Percentiles rank a stretch among this genome's conserved stretches.
These are phyloP conservation scores for Epizoanthus illoricatus DNA, from an alignment of 92 coral and sea anemone species.

Conservation along the genomic window DNA sequence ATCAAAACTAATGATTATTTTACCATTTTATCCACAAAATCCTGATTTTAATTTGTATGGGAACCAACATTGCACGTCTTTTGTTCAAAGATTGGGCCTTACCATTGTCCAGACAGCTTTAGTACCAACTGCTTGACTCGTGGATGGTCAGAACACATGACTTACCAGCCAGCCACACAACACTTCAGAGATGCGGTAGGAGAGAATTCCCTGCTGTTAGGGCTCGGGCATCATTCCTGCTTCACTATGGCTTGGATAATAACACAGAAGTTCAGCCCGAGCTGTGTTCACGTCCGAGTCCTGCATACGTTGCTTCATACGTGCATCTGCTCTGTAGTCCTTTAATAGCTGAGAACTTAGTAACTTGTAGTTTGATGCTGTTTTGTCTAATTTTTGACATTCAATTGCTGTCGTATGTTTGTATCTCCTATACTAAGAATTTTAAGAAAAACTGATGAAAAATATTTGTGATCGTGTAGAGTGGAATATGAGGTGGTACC, in stretches of 20 bases:
- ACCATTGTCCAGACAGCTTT: conserved; percentile 42
- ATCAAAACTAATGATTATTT: neutral
- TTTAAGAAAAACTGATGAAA: no score
- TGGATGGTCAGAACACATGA: conserved; percentile 35
- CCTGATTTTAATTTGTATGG: conserved; percentile 1
- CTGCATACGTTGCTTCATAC: conserved; percentile 18
- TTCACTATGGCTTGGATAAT: neutral
- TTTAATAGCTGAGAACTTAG: no score
- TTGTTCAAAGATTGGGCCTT: conserved; percentile 43
- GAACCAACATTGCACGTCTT: conserved; percentile 46
- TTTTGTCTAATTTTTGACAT: no score
- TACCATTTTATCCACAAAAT: neutral
- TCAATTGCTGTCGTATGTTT: no score
- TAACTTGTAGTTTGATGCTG: neutral
- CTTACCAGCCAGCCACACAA: conserved; percentile 26
- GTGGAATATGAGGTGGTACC: no score
- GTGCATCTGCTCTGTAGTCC: neutral
- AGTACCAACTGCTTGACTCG: conserved; percentile 4
- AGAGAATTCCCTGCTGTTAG: conserved; percentile 22
- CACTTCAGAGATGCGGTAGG: conserved; percentile 42
- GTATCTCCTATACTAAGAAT: no score
- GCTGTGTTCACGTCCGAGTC: conserved; percentile 13
- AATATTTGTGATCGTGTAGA: no score
- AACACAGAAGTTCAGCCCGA: neutral
- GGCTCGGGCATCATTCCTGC: conserved; percentile 16